Evolutionary conservation across 1,140 invertebrate genomes (phyloP), one percentile per base, ranked within the genome.

Genomic region (Aculops lycopersici): DNA sequence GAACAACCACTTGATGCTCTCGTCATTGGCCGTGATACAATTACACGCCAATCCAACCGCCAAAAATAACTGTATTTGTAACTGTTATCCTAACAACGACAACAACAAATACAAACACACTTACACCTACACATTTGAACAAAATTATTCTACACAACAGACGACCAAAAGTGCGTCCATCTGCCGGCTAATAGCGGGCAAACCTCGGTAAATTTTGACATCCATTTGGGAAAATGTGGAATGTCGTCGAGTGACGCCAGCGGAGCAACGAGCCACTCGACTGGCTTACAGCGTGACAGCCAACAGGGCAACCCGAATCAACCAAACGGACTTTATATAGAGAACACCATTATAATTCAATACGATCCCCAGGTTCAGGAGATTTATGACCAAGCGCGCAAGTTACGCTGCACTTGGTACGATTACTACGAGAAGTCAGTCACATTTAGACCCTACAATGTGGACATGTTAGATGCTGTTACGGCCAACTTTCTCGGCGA

Each of bases 341-440:
- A 88, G 58, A 86, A 86, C 53, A 86, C 78, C 0, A 80, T 86
- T 47, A 83, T 88, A 50, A 74, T 88, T 36, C 81, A 88, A 53
- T 86, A 83, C 55, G 81, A 88, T 58, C 76, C 79, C 0, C 77
- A 81, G 49, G 78, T 88, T 13, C 80, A 88, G 57, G 79, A 84
- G 59, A 77, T 79, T 17, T 58, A 54, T 54, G 74, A 64, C 50
- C 62, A 63, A 44, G 71, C 74, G 0, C 64, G 78, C 50, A 79
- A 79, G 54, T 55, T 86, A 8, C 64, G 78, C 35, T 84, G 79
- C 56, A 83, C 78, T 4, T 84, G 79, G 79, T 83, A 84, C 54
- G 79, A 84, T 52, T 84, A 77, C 57, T 86, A 86, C 52, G 79
- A 86, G 56, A 86, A 86, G 55, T 73, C 76, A 1, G 79, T 86